Evolutionary conservation across 35 echinoderm and acorn worm genomes (phyloP).

Genomic region (Diadema setosum): DNA sequence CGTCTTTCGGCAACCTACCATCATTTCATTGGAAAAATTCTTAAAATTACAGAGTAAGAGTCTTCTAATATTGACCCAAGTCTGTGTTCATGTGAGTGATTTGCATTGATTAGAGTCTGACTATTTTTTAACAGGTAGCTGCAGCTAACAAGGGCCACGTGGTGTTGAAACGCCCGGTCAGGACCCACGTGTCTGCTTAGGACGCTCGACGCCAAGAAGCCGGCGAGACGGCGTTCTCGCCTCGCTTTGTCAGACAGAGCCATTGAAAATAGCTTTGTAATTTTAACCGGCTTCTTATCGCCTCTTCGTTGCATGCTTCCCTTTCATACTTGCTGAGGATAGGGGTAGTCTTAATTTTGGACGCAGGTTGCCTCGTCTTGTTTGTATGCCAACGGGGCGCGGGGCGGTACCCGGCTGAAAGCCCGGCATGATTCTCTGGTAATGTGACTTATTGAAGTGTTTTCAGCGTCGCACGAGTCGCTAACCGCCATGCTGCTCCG

Average conservation of each 20-base stretch:
- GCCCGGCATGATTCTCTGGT: neutral
- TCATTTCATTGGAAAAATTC: neutral
- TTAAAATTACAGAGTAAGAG: constrained; percentile 17
- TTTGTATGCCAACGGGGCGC: neutral
- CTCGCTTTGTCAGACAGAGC: constrained; percentile 32
- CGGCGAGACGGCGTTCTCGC: constrained; percentile 5
- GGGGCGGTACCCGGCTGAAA: neutral
- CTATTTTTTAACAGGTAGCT: constrained; percentile 50
- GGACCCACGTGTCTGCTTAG: neutral
- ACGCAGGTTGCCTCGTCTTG: neutral
- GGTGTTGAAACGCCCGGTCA: neutral
- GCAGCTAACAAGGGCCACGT: constrained; percentile 22
- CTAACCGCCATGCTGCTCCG: neutral
- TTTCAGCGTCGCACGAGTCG: neutral
- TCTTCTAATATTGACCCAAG: constrained; percentile 16
- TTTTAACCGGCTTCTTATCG: constrained; percentile 48
- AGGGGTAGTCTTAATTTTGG: neutral
- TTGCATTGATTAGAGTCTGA: constrained; percentile 53
- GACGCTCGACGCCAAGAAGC: constrained; percentile 10
- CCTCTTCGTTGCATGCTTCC: neutral
- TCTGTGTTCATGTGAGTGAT: constrained; percentile 46
- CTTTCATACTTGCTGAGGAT: neutral
- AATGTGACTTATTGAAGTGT: constrained; percentile 19
- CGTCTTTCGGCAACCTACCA: neutral
- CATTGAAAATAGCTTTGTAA: constrained; percentile 61